Conservation (phyloP, 2,113 vertebrate genomes). For the Malurus cyaneus region DNA sequence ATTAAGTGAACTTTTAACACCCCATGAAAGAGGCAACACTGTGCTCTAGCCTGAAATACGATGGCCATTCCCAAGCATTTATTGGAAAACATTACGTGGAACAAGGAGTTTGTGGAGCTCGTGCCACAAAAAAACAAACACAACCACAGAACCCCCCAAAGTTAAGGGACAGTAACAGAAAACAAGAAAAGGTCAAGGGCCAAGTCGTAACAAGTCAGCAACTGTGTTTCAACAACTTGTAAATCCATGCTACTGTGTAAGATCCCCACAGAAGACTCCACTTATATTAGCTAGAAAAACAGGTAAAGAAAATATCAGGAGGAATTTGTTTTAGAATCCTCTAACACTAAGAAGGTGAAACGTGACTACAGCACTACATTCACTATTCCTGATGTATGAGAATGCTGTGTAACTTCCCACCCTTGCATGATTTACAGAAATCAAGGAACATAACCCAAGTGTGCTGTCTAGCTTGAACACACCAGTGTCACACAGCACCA, state of each 20-base stretch:
- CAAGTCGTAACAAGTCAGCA: fast-evolving
- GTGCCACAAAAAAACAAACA: neutral
- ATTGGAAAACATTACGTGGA: neutral
- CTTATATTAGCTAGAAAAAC: neutral
- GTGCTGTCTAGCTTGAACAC: neutral
- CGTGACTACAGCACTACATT: neutral
- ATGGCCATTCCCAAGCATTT: neutral
- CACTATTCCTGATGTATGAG: neutral
- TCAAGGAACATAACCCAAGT: neutral
- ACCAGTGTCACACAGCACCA: fast-evolving
- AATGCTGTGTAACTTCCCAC: fast-evolving
- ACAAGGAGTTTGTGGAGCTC: neutral
- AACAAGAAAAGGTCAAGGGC: neutral
- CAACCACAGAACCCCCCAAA: fast-evolving
- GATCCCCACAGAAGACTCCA: neutral
- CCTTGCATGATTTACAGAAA: neutral
- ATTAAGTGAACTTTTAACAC: neutral
- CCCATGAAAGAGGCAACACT: neutral
- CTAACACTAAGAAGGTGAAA: neutral
- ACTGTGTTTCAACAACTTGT: neutral
- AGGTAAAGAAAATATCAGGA: neutral
- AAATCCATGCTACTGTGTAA: neutral
- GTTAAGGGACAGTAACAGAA: neutral
- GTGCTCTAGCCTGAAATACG: fast-evolving
- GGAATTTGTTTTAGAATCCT: neutral